These are phyloP conservation scores for Myrmecophaga tridactyla DNA, from an alignment of 2,113 vertebrate species.

Conservation along the genomic window DNA sequence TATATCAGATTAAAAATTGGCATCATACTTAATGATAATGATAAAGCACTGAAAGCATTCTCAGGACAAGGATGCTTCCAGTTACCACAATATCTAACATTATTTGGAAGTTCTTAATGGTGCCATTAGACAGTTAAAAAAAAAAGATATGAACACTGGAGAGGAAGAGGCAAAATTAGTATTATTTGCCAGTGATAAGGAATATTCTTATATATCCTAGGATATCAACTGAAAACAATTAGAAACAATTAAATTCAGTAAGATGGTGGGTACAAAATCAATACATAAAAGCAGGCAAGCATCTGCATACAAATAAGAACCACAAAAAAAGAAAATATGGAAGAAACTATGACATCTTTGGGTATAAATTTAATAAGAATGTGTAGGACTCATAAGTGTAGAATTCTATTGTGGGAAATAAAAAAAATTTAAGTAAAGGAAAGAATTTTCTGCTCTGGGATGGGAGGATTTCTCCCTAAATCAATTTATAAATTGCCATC, in stretches of 20 bases:
- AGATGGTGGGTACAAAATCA: neutral
- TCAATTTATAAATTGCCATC: neutral
- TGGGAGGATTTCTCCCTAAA: conserved; percentile 1
- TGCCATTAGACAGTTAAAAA: neutral
- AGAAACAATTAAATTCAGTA: neutral
- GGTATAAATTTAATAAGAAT: conserved; percentile 6
- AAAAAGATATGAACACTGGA: neutral
- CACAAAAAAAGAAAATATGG: neutral
- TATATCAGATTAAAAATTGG: conserved; percentile 18
- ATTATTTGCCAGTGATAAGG: neutral
- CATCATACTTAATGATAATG: neutral
- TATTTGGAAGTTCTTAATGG: neutral
- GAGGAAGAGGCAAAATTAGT: conserved; percentile 3
- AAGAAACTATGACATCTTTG: conserved; percentile 7
- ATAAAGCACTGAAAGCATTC: conserved; percentile 6
- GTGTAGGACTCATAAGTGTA: neutral
- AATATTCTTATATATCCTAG: neutral
- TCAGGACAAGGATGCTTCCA: neutral
- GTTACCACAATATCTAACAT: neutral
- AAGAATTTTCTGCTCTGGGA: neutral
- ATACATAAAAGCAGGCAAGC: conserved; percentile 17
- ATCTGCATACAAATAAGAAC: neutral
- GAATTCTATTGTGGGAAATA: neutral
- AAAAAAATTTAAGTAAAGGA: neutral
- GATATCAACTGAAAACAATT: neutral